Evolutionary conservation across 2,797 vertebrate species (phyloP).

Genomic region (Meriones psammophilus): DNA sequence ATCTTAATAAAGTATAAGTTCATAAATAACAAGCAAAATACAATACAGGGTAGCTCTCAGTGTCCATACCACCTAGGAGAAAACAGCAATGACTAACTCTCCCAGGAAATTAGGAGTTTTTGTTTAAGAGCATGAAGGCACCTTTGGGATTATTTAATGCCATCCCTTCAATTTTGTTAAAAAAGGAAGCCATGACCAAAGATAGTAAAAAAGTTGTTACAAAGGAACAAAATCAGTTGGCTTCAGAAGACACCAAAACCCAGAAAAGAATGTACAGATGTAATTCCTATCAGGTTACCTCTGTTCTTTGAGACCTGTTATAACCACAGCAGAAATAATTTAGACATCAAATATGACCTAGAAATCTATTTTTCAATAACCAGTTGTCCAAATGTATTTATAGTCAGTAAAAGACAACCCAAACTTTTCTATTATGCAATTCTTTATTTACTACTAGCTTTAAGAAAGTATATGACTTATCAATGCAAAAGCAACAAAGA

Average conservation of each 20-base stretch:
- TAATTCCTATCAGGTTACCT: slow-evolving; percentile 35
- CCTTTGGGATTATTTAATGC: slow-evolving; percentile 32
- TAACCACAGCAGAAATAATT: slow-evolving; percentile 38
- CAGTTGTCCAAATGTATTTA: background rate
- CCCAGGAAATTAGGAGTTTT: background rate
- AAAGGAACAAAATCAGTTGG: slow-evolving; percentile 44
- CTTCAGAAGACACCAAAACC: slow-evolving; percentile 54
- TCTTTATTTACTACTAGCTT: slow-evolving; percentile 11
- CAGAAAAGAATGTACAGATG: slow-evolving; percentile 50
- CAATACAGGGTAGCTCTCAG: background rate
- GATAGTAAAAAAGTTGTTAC: slow-evolving; percentile 48
- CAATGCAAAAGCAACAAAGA: background rate
- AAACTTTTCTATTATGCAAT: slow-evolving; percentile 36
- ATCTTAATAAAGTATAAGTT: slow-evolving; percentile 44
- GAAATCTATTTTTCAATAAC: slow-evolving; percentile 64
- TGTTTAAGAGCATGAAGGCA: slow-evolving; percentile 32
- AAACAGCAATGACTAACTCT: background rate
- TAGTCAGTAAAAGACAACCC: slow-evolving; percentile 10
- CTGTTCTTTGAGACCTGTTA: background rate
- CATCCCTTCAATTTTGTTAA: slow-evolving; percentile 31
- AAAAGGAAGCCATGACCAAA: slow-evolving; percentile 41
- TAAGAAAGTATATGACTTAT: background rate
- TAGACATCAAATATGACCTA: slow-evolving; percentile 53
- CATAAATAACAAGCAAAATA: slow-evolving; percentile 22
- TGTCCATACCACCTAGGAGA: background rate